Evolutionary conservation across 2,888 invertebrate species (phyloP).

Genomic region (Thera britannica): DNA sequence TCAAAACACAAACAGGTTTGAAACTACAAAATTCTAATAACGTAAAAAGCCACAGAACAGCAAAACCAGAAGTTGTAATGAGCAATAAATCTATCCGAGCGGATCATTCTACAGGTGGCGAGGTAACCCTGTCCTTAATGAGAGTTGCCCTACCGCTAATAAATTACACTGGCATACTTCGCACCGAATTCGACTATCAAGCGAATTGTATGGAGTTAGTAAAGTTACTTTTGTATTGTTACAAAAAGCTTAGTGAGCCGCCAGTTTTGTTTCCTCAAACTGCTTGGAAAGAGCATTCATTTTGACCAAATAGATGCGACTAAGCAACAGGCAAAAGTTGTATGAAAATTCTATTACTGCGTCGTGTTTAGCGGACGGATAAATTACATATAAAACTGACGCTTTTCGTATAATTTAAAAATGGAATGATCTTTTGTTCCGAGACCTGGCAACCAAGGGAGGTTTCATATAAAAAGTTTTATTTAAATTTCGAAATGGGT

Average conservation of each 20-base stretch:
- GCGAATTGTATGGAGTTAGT: conserved; percentile 34
- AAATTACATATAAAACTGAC: too few species aligned
- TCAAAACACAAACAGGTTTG: neutral
- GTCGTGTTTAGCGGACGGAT: too few species aligned
- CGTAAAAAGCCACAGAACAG: conserved; percentile 29
- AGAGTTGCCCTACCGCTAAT: conserved; percentile 69
- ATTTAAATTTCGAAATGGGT: too few species aligned
- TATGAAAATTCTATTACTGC: too few species aligned
- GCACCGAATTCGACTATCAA: conserved; percentile 57
- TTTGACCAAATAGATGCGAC: too few species aligned
- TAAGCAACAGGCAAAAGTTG: too few species aligned
- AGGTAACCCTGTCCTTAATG: conserved; percentile 68
- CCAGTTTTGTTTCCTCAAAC: neutral
- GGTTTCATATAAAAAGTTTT: too few species aligned
- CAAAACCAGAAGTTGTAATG: conserved; percentile 50
- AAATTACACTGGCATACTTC: conserved; percentile 70
- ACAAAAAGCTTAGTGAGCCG: neutral
- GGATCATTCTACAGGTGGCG: conserved; percentile 77
- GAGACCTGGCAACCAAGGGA: too few species aligned
- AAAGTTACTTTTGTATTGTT: conserved; percentile 20
- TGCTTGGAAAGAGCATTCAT: too few species aligned
- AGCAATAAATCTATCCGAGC: conserved; percentile 61
- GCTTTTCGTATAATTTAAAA: too few species aligned
- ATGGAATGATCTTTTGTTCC: too few species aligned
- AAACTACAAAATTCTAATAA: neutral